Percentiles rank a stretch among this genome's conserved stretches.
phyloP scores from a whole-genome alignment of 1,140 invertebrate species.

The Saccostrea cuccullata region DNA sequence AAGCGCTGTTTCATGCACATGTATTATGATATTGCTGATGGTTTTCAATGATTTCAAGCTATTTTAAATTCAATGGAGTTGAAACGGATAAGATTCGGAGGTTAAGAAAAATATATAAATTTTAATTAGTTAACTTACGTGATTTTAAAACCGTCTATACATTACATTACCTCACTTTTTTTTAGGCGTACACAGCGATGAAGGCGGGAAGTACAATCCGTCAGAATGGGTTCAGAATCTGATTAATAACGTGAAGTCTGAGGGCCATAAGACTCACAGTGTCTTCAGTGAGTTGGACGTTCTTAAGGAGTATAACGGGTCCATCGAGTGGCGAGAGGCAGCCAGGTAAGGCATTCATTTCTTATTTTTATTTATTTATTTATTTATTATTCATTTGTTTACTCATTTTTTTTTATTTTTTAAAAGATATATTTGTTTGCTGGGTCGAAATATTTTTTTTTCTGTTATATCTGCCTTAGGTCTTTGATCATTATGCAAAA shows the following conservation, averaged over 20 bases:
- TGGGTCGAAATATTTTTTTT: too few species aligned
- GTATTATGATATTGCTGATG: neutral
- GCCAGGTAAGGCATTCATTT: slow-evolving; percentile 68
- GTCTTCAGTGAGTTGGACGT: slow-evolving; percentile 73
- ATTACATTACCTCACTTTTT: neutral
- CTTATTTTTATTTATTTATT: too few species aligned
- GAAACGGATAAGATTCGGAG: neutral
- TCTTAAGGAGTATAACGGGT: slow-evolving; percentile 64
- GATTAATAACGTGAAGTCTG: slow-evolving; percentile 64
- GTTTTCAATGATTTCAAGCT: neutral
- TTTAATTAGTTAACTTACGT: neutral
- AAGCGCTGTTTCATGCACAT: neutral
- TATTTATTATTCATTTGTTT: too few species aligned
- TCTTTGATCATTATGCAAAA: too few species aligned
- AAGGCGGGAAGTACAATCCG: slow-evolving; percentile 61
- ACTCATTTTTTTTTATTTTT: too few species aligned
- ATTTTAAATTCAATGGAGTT: neutral
- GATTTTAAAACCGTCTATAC: neutral
- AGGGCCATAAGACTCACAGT: slow-evolving; percentile 63
- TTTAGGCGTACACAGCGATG: slow-evolving; percentile 40
- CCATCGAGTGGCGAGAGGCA: slow-evolving; percentile 71
- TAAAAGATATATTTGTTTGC: too few species aligned
- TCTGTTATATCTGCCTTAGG: too few species aligned
- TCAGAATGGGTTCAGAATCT: slow-evolving; percentile 61
- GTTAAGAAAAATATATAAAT: neutral